Base-by-base conservation (phyloP, 1,140 invertebrate genomes). In the Polyergus mexicanus region DNA sequence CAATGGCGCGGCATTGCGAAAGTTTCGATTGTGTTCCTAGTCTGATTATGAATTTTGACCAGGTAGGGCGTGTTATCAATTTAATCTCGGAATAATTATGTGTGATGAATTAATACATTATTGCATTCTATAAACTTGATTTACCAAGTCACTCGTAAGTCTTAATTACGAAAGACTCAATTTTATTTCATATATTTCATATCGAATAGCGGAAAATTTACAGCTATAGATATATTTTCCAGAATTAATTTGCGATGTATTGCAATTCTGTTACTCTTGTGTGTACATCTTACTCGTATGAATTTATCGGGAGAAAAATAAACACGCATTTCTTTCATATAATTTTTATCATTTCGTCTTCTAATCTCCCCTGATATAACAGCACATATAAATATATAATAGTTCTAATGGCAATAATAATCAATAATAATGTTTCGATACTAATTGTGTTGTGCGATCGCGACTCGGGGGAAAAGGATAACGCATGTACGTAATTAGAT, bases 11-110 rank as follows among this genome's bases (percentile, higher is more conserved):
- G 35, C 54, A 38, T 25, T 19, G 51, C 51, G 35, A 47, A 72
- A 74, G 25, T 83, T 72, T 47, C 78, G 68, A 72, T 72, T 81
- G 51, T 58, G 69, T 72, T 60, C 7, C 78, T 28, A 56, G 78
- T 35, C 16, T 69, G 68, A 44, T 83, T 74, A 74, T 47, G 78
- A 83, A 83, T 83, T 72, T 83, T 35, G 78, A 60, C 25, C 35
- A 81, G 35, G 13, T 10, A 28, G 19, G 19, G n/a, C 25, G 38
- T 16, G 47, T 56, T 58, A 83, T 83, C 44, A 83, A 83, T 60
- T 58, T 60, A 44, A 25, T 68, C 51, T 16, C 51, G 11, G 25
- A 44, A 71, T 44, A 81, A 81, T 81, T 58, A 44, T n/a, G 11
- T n/a, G 16, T 6, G 25, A 25, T 22, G 3, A 32, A 72, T 83